Conservation (phyloP, 2,797 vertebrate genomes). For the Meriones psammophilus region DNA sequence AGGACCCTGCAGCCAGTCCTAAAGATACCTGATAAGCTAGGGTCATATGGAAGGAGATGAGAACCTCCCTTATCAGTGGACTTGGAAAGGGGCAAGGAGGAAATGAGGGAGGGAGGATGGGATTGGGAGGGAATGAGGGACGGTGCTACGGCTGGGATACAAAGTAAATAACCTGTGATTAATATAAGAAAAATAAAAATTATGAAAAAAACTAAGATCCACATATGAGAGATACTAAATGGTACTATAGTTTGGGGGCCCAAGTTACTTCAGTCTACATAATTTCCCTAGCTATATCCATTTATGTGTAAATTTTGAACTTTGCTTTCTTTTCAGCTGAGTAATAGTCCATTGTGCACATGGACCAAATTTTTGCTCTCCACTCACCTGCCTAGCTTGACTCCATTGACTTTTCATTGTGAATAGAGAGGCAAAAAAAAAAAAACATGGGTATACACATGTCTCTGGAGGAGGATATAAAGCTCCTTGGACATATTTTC, state of each 20-base stretch:
- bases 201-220: neutral
- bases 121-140: too few species aligned
- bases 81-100: too few species aligned
- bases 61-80: too few species aligned
- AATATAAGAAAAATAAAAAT: too few species aligned
- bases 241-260: neutral
- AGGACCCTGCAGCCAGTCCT: too few species aligned
- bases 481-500: neutral
- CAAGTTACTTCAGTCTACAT: neutral
- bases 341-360: neutral
- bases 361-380: neutral
- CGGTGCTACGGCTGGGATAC: too few species aligned
- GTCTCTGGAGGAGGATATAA: neutral
- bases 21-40: too few species aligned
- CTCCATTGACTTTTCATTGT: neutral
- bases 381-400: neutral
- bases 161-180: too few species aligned
- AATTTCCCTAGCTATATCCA: neutral
- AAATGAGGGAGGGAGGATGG: too few species aligned
- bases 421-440: neutral
- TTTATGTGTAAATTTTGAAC: neutral
- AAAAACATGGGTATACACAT: neutral
- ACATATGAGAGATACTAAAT: neutral
- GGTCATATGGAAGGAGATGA: too few species aligned
- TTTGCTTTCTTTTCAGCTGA: neutral